Evolutionary conservation across 1,140 invertebrate species (phyloP), one percentile per base, ranked within the genome.

Genomic region (Zaprionus tsacasi): DNA sequence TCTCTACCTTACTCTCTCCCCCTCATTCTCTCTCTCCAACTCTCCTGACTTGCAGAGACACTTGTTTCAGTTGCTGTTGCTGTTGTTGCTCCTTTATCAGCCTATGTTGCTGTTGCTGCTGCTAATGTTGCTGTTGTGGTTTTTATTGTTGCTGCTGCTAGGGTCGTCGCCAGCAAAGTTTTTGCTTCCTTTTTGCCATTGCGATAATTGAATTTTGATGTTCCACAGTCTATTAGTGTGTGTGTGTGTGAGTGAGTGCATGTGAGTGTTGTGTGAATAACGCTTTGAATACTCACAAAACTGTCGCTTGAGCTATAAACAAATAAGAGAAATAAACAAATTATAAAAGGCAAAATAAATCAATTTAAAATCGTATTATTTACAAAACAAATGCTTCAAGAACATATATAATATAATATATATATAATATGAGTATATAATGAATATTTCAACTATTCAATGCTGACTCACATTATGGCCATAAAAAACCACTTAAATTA

Each of bases 181-280:
- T 50, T 54, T 66, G 70, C 80, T 83, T 88, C 77, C 73, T 78
- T 76, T 76, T 82, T 54, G 52, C 76, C 25, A 45, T 57, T 80
- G 54, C 80, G 81, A 89, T 89, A 88, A 88, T 89, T 88, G 83
- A 83, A 88, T 78, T 88, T 72, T 78, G 74, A 70, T 87, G 83
- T 15, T 11, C n/a, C 40, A 15, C 7, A 15, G n/a, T 45, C 7
- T 21, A 25, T 35, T 33, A 27, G 21, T 48, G 13, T 60, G 25
- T 36, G 30, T 61, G 8, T 64, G 35, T 36, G 30, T 61, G 8
- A 58, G 35, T 72, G 60, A 35, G 38, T 25, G 54, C 36, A 15
- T 43, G 21, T 33, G 52, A 30, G 25, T 66, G 25, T 72, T 40
- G 13, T 45, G 36, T 57, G 35, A 50, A 56, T 55, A 40, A 13